phyloP scores from a whole-genome alignment of 2,113 vertebrate genomes.

The Trachemys scripta region DNA sequence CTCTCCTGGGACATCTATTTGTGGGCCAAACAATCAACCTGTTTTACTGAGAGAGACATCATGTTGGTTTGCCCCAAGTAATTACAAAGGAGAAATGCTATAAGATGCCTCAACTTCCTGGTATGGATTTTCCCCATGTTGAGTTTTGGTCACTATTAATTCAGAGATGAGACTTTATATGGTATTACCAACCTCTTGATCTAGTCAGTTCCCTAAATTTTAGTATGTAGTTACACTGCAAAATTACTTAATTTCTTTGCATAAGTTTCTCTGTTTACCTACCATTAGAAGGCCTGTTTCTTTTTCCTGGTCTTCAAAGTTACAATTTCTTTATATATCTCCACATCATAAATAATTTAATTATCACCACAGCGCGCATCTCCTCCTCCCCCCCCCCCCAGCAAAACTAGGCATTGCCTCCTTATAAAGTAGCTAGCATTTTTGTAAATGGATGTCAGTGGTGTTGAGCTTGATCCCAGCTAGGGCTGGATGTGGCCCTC shows the following conservation, averaged over 20 bases:
- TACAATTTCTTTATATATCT: not conserved
- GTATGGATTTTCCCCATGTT: not conserved
- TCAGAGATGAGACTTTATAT: not conserved
- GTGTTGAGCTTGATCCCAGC: not conserved
- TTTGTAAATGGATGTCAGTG: not conserved
- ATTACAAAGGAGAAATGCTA: not conserved
- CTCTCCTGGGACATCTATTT: not conserved
- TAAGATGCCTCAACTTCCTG: not conserved
- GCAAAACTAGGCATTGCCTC: not conserved
- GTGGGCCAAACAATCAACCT: not conserved
- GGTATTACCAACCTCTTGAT: not conserved
- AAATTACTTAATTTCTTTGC: not conserved
- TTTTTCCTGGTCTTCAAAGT: not conserved
- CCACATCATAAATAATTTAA: not conserved
- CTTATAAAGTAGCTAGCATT: not conserved
- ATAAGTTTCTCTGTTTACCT: not conserved
- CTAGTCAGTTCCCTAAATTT: not conserved
- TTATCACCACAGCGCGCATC: too few relatives aligned
- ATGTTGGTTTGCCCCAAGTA: not conserved
- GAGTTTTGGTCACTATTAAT: not conserved
- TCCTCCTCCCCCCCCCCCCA: too few relatives aligned
- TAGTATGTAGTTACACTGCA: not conserved
- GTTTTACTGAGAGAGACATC: not conserved
- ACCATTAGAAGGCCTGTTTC: not conserved
- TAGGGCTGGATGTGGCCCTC: not conserved